Evolutionary conservation across 2,888 invertebrate species (phyloP).

Genomic region (Drosophila sordidula): DNA sequence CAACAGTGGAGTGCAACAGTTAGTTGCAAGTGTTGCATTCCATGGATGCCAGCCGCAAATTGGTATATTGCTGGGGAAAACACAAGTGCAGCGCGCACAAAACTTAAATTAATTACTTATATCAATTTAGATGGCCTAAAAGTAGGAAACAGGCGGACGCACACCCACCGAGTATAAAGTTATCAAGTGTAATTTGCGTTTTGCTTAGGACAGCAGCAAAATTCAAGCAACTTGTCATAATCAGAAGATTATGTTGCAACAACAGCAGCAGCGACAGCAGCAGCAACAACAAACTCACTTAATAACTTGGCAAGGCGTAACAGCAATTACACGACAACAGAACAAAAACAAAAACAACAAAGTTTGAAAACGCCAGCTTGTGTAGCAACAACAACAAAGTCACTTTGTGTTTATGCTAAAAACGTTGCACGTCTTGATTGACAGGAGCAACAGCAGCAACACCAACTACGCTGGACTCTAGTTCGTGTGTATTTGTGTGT

Average conservation of each 20-base stretch:
- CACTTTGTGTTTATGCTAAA: conserved; percentile 63
- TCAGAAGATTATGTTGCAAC: conserved; percentile 72
- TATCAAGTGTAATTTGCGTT: conserved; percentile 57
- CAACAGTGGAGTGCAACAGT: conserved; percentile 55
- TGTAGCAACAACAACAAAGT: conserved; percentile 56
- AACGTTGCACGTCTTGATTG: conserved; percentile 71
- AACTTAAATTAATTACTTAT: conserved; percentile 62
- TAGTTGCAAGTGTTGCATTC: conserved; percentile 43
- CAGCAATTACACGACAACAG: conserved; percentile 63
- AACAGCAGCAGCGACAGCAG: conserved; percentile 22
- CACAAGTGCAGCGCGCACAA: conserved; percentile 33
- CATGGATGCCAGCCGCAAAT: conserved; percentile 34
- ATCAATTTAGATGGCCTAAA: conserved; percentile 36
- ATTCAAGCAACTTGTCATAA: conserved; percentile 62
- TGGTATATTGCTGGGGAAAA: conserved; percentile 23
- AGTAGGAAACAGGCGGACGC: conserved; percentile 37
- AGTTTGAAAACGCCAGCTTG: conserved; percentile 57
- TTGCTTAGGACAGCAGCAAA: conserved; percentile 42
- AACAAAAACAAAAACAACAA: conserved; percentile 47
- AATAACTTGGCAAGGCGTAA: conserved; percentile 70
- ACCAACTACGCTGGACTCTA: conserved; percentile 26
- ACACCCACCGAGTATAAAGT: conserved; percentile 28
- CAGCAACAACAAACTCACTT: conserved; percentile 64
- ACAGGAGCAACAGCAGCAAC: conserved; percentile 55
- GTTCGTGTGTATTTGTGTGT: conserved; percentile 8